Evolutionary conservation across 2,113 vertebrate species (phyloP), one percentile per base, ranked within the genome.

Genomic region (Aix galericulata): DNA sequence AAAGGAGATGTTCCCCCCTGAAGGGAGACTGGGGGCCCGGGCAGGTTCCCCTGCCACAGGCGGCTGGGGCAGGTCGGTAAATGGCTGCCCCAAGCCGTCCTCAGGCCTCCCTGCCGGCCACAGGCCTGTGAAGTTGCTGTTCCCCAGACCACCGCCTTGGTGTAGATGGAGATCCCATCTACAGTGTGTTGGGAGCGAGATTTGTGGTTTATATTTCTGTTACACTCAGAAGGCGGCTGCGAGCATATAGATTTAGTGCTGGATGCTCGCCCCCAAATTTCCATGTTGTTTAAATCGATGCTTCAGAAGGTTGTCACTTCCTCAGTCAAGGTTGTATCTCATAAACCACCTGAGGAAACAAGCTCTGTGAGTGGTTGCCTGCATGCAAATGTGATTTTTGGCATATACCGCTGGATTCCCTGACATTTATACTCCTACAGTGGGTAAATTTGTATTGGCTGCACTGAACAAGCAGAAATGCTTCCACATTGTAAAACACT

Each of bases 251-350:
- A 32, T 38, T 42, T 48, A 8, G 13, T 3, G 38, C 16, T 64
- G 69, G 66, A 8, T 22, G 1, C 0, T 2, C 1, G 3, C 44
- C 11, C 55, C 0, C 0, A 40, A 40, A 44, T 22, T 23, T 69
- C 59, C 5, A 1, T 16, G 12, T 73, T 63, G 46, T 56, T 78
- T 5, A 2, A 63, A 77, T 82, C 66, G 26, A 20, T 60, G 40
- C 34, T 68, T 75, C 72, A 52, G 62, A 44, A 82, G 46, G 66
- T 17, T 72, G 66, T 55, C 38, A 27, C 38, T 93, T 88, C n/a
- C 2, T 52, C 36, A 67, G 1, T 56, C 34, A 34, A 60, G 62
- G 6, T 32, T 62, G 29, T 53, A 17, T 36, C 62, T 72, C 36
- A 38, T 81, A 58, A 89, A 75, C n/a, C 22, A 84, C 34, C 46